These are phyloP conservation scores for Tupiocoris notatus DNA, from an alignment of 2,888 invertebrate species.

Conservation along the genomic window DNA sequence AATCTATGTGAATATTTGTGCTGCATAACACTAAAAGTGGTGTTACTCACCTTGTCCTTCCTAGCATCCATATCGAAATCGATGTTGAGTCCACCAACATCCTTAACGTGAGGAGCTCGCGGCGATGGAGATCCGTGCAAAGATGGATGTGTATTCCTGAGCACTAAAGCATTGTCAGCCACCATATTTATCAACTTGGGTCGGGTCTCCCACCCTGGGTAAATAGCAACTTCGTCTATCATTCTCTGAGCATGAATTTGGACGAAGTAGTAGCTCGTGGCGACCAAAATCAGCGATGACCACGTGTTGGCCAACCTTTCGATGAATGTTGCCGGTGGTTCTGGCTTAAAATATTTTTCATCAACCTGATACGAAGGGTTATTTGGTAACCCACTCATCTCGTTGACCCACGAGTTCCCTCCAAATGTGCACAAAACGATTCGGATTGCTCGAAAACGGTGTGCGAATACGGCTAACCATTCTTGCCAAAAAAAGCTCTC, in stretches of 20 bases:
- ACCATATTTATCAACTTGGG: slow-evolving; percentile 20
- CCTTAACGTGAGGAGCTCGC: slow-evolving; percentile 64
- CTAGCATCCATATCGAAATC: slow-evolving; percentile 13
- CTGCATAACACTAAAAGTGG: too few relatives aligned
- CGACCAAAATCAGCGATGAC: background rate
- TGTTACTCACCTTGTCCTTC: background rate
- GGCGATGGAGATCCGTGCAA: slow-evolving; percentile 64
- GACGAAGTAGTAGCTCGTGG: background rate
- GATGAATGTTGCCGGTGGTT: background rate
- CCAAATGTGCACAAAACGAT: slow-evolving; percentile 18
- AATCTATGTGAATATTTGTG: too few relatives aligned
- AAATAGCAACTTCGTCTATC: slow-evolving; percentile 38
- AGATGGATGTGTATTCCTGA: slow-evolving; percentile 1
- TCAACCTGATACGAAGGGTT: slow-evolving; percentile 33
- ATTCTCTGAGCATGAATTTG: slow-evolving; percentile 6
- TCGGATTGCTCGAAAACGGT: slow-evolving; percentile 13
- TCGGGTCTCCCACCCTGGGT: slow-evolving; percentile 43
- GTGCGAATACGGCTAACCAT: slow-evolving; percentile 1
- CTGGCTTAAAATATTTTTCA: slow-evolving; percentile 6
- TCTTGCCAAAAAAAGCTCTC: slow-evolving; percentile 30
- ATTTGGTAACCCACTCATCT: slow-evolving; percentile 38
- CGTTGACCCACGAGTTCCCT: slow-evolving; percentile 41
- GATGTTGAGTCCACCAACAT: slow-evolving; percentile 47
- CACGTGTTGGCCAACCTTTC: slow-evolving; percentile 7
- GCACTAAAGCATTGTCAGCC: slow-evolving; percentile 25